Base-by-base conservation (phyloP, 35 echinoderm and acorn worm genomes). In the Patiria miniata region DNA sequence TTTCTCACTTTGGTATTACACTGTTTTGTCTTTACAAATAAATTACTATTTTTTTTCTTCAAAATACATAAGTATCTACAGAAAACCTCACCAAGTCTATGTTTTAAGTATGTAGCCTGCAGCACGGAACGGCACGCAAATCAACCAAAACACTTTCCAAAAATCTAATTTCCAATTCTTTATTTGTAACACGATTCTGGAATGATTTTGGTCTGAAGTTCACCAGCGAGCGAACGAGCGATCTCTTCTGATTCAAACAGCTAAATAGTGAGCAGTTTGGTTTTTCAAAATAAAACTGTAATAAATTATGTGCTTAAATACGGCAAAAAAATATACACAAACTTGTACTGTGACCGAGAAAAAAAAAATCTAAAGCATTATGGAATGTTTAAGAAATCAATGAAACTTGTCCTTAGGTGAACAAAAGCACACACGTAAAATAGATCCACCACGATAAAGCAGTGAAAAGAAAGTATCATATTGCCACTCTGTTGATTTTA, bases 321-420 rank as follows among this genome's bases (percentile, higher is more conserved):
- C 65, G 23, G 65, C 65, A 73, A 73, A 73, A n/a, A n/a, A 47
- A 73, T 73, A 73, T 73, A 73, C 65, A 73, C 42, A 47, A 47
- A 6, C 4, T 47, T 12, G 12, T n/a, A 4, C 42, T 47, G 12
- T 47, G 42, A 47, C 42, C 42, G 4, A 12, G 42, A 73, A 22
- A 32, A 60, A 60, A 18, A 73, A 2, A 34, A 30, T 36, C 22
- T 73, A 32, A 32, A 73, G 34, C 65, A 12, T 34, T 34, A 36
- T 73, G 65, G 65, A 73, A 73, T 73, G 65, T 73, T 32, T 73
- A 47, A 73, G 65, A 73, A 73, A 73, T 73, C 26, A 73, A 60
- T 73, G 34, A 73, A 47, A 12, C 42, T 47, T 47, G 42, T 47
- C 42, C 26, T 26, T 30, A 73, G 65, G 10, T 30, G 65, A 73